Base-by-base conservation (phyloP, 2,888 invertebrate species). In the Troides oblongomaculatus region DNA sequence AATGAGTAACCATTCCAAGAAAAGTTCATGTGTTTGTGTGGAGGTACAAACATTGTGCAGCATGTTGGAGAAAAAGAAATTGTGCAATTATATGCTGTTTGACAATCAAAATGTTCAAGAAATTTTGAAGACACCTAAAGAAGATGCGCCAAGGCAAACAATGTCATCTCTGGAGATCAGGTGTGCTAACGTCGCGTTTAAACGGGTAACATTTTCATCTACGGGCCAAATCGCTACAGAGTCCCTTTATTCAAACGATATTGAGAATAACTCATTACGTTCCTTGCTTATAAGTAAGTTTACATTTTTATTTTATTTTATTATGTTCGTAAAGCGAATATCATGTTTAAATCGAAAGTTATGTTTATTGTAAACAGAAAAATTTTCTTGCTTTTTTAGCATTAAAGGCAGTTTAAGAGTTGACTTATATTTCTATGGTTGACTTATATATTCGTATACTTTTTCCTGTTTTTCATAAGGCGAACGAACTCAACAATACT, bases 211-310 rank as follows among this genome's bases (percentile, higher is more conserved):
- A 0, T 80, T 83, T 74, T 85, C 88, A 2, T 80, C 84, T 0
- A 81, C 81, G 8, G 78, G 74, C 69, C 65, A 66, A 75, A 74
- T 46, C 63, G 69, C 3, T 62, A 76, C 46, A 75, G 78, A 3
- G 69, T 76, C 43, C 73, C 77, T 66, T 25, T 66, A 63, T 68
- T 59, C 25, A n/a, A 68, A 71, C 61, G 56, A 71, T 67, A 62
- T 70, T 25, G 65, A 72, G 25, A 71, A 36, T 66, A 72, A 77
- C 70, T 88, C 89, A 1, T 74, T 90, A 66, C 81, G 82, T 69
- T 89, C 89, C 14, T 79, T 91, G 72, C 90, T 86, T 64, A 86
- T 83, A 87, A 86, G 90, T 88, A 76, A 56, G 71, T 66, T 25
- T 53, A 14, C 50, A 18, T 50, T 5, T 8, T 43, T 43, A 0